A percentile compares a stretch with the other conserved stretches of the same genome.
Conservation (phyloP, 2,113 vertebrate species). For the Ginglymostoma cirratum region DNA sequence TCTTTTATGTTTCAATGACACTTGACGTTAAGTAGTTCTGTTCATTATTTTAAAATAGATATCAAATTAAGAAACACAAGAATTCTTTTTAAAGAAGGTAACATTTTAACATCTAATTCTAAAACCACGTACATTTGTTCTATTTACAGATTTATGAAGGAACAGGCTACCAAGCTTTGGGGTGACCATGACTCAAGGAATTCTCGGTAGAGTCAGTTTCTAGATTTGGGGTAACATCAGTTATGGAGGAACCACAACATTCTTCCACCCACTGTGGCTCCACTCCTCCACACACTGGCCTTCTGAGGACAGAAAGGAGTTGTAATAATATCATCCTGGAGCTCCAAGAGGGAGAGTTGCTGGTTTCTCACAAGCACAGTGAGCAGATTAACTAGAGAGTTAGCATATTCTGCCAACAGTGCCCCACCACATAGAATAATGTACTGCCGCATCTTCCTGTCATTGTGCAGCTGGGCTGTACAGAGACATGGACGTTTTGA, state of each 20-base stretch:
- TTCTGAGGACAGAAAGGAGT: constrained; percentile 21
- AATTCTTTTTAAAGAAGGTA: background rate
- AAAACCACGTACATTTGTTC: constrained; percentile 19
- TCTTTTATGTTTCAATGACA: background rate
- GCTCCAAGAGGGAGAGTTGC: background rate
- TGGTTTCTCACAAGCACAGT: constrained; percentile 16
- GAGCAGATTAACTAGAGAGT: constrained; percentile 20
- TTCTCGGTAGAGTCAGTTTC: background rate
- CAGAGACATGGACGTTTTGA: background rate
- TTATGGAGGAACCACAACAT: background rate
- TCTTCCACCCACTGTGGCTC: background rate
- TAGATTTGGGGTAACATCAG: constrained; percentile 17
- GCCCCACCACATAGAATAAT: background rate
- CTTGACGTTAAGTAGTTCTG: background rate
- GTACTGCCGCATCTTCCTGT: background rate
- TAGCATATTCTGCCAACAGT: background rate
- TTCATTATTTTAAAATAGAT: background rate
- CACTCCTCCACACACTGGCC: constrained; percentile 11
- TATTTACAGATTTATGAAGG: constrained; percentile 23
- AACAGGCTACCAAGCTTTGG: background rate
- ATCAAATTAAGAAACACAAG: background rate
- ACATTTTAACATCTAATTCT: background rate
- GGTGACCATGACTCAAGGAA: background rate
- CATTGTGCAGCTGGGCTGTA: constrained; percentile 22
- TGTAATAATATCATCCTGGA: background rate